Conservation (phyloP, 1,140 invertebrate species). For the Drosophila equinoxialis region DNA sequence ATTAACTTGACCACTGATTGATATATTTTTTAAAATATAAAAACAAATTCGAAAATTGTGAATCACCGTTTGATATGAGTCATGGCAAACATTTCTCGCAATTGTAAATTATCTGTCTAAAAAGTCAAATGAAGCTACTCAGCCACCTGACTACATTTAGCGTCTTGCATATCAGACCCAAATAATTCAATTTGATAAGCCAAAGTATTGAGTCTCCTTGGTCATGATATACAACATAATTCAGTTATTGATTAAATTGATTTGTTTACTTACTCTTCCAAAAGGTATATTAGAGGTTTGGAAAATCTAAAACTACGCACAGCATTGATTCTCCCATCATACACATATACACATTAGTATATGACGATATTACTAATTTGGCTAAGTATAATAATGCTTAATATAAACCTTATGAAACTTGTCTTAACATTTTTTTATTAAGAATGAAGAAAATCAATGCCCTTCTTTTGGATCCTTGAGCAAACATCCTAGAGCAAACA, state of each 20-base stretch:
- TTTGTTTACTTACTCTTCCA: neutral
- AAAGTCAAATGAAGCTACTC: neutral
- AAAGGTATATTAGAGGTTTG: neutral
- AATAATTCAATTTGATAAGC: conserved; percentile 10
- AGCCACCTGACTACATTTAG: neutral
- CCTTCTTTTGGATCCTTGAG: neutral
- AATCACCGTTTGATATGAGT: neutral
- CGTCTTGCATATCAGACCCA: neutral
- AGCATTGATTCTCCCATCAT: too few relatives aligned
- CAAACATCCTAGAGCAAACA: too few relatives aligned
- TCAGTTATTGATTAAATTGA: neutral
- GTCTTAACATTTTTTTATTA: too few relatives aligned
- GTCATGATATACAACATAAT: neutral
- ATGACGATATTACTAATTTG: too few relatives aligned
- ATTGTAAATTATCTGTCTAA: conserved; percentile 4
- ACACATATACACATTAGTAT: too few relatives aligned
- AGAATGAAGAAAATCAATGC: too few relatives aligned
- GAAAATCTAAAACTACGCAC: too few relatives aligned
- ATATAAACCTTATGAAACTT: too few relatives aligned
- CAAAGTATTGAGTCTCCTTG: neutral
- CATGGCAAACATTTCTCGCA: conserved; percentile 3
- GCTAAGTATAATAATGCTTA: too few relatives aligned
- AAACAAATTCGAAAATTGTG: neutral
- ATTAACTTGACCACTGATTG: conserved; percentile 2
- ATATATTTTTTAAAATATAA: neutral